Evolutionary conservation across 2,113 vertebrate species (phyloP).

Genomic region (Beaufortia kweichowensis): DNA sequence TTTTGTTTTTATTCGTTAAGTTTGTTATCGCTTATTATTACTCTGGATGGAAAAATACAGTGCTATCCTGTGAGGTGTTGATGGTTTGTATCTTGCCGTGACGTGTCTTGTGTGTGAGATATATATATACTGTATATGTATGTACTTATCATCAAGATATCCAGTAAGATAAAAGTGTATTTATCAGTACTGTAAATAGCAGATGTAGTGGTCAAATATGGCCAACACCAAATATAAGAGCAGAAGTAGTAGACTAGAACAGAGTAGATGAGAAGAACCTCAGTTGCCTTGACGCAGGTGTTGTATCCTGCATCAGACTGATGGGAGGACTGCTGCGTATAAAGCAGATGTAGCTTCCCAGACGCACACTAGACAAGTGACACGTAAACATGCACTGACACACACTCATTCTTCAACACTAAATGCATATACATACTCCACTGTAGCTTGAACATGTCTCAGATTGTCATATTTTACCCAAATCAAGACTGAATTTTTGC

Average conservation of each 20-base stretch:
- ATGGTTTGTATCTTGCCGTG: slow-evolving; percentile 44
- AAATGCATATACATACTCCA: background rate
- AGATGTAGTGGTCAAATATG: slow-evolving; percentile 18
- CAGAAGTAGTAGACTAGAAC: slow-evolving; percentile 9
- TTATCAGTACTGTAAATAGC: slow-evolving; percentile 45
- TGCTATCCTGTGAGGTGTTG: slow-evolving; percentile 43
- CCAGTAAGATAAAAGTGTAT: slow-evolving; percentile 30
- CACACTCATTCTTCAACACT: background rate
- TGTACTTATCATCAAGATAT: slow-evolving; percentile 36
- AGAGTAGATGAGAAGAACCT: slow-evolving; percentile 26
- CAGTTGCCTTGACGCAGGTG: slow-evolving; percentile 38
- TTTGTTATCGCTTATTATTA: background rate
- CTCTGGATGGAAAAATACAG: slow-evolving; percentile 20
- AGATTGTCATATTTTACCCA: background rate
- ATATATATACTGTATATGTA: slow-evolving; percentile 43
- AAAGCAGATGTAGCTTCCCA: background rate
- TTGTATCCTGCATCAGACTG: background rate
- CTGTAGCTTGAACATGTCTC: background rate
- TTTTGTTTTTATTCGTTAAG: background rate
- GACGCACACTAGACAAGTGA: slow-evolving; percentile 17
- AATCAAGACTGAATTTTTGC: background rate
- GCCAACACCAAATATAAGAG: slow-evolving; percentile 23
- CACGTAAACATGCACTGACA: slow-evolving; percentile 6
- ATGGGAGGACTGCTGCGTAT: slow-evolving; percentile 5
- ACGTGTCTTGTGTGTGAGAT: slow-evolving; percentile 23